Evolutionary conservation across 2,113 vertebrate species (phyloP), one percentile per base, ranked within the genome.

Genomic region (Laterallus jamaicensis): DNA sequence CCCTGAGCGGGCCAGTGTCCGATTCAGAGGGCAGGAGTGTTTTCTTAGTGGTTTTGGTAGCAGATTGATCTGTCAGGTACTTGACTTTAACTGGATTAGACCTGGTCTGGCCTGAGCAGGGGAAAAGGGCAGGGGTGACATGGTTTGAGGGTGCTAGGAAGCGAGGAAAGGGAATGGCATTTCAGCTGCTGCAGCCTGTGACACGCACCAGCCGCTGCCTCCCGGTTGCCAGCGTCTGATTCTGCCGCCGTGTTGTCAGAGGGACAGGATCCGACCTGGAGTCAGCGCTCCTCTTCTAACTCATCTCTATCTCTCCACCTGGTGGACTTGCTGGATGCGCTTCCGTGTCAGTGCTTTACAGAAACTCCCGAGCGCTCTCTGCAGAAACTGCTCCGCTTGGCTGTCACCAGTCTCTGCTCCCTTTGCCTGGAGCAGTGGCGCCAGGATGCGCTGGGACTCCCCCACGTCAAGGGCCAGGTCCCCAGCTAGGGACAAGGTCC

Each of bases 231-330:
- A 12, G 60, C 0, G 0, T 29, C 71, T 28, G 4, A 18, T 56
- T 16, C 68, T 89, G 77, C 70, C 8, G 1, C 7, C 1, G 12
- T 0, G 4, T 10, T 22, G 56, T 55, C 4, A 1, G 49, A 60
- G 82, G 44, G 35, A 58, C 24, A 1, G 88, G 70, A 56, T 42
- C 62, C 0, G 0, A 18, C 7, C 77, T 16, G 83, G 62, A 54
- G 1, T 4, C 42, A 21, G 32, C 0, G 0, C 69, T 89, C 2
- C 1, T 28, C 3, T 67, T 76, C 50, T 0, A 60, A 7, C 69
- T 47, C 55, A 35, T 47, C 90, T 87, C 92, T 12, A 67, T n/a
- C 55, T 25, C 94, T 85, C 90, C 96, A 94, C 93, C 91, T 95
- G 95, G 16, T 95, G 95, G 95, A 90, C 70, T 69, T 9, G 31